Conservation (phyloP, 2,888 invertebrate species). For the Serripes groenlandicus region DNA sequence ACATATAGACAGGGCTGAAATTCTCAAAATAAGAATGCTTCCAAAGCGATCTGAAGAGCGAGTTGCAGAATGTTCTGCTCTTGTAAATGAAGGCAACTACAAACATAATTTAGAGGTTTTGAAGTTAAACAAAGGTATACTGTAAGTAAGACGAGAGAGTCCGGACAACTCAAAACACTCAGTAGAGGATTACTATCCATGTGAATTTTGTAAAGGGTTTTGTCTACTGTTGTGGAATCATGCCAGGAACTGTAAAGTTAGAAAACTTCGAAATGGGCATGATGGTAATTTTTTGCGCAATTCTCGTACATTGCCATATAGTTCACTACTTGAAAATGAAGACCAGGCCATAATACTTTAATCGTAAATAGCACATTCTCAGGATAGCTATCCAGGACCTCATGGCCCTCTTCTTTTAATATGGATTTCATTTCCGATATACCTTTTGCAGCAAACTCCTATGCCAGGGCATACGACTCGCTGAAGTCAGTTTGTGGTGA, state of each 20-base stretch:
- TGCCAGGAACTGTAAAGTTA: constrained; percentile 19
- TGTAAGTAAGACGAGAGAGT: background rate
- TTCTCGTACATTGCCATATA: constrained; percentile 4
- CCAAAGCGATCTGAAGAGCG: background rate
- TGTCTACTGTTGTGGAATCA: constrained; percentile 32
- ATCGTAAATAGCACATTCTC: too few species aligned
- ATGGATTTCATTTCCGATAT: too few species aligned
- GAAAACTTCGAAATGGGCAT: background rate
- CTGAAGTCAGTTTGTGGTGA: too few species aligned
- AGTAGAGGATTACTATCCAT: constrained; percentile 21
- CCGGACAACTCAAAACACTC: constrained; percentile 8
- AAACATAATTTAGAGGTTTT: background rate
- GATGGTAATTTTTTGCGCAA: constrained; percentile 28
- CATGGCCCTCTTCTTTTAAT: too few species aligned
- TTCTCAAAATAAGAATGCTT: background rate
- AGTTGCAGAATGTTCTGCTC: background rate
- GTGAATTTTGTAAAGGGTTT: constrained; percentile 30
- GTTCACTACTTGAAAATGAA: background rate
- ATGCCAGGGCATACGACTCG: too few species aligned
- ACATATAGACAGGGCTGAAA: constrained; percentile 21
- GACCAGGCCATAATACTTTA: too few species aligned
- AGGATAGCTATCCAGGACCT: too few species aligned
- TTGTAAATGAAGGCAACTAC: background rate
- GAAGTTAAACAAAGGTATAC: background rate
- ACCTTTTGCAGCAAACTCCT: too few species aligned